Conservation (phyloP, 2,113 vertebrate species). For the Labeo rohita region DNA sequence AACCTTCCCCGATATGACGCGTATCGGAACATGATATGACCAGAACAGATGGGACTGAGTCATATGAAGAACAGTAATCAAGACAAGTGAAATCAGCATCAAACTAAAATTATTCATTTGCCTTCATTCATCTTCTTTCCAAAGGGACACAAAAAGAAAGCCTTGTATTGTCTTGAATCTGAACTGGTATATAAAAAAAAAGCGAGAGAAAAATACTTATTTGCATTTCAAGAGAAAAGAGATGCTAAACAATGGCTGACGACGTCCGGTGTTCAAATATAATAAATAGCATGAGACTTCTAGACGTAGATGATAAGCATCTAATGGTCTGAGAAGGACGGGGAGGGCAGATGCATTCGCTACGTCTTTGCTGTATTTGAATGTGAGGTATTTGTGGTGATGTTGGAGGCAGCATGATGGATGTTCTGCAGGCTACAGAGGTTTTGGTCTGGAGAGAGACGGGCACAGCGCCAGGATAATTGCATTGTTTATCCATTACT, state of each 20-base stretch:
- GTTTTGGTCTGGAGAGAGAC: conserved; percentile 65
- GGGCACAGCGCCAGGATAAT: conserved; percentile 66
- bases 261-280: conserved; percentile 35
- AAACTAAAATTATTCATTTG: background rate
- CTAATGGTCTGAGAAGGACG: conserved; percentile 60
- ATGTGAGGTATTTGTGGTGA: conserved; percentile 53
- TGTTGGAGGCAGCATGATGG: conserved; percentile 66
- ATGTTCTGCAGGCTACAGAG: conserved; percentile 63
- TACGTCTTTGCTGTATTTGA: conserved; percentile 54
- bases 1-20: background rate
- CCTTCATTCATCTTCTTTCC: background rate
- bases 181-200: background rate
- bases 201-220: background rate
- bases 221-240: conserved; percentile 12
- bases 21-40: background rate
- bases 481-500: conserved; percentile 69
- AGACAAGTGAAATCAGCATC: conserved; percentile 1
- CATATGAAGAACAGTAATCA: conserved; percentile 2
- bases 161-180: conserved; percentile 9
- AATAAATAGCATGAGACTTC: conserved; percentile 52
- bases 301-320: conserved; percentile 57
- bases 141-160: background rate
- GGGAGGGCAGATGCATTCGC: conserved; percentile 51
- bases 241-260: conserved; percentile 63
- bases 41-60: conserved; percentile 21